Base-by-base conservation (phyloP, 2,113 vertebrate species). In the Coptodon bakossiorum region DNA sequence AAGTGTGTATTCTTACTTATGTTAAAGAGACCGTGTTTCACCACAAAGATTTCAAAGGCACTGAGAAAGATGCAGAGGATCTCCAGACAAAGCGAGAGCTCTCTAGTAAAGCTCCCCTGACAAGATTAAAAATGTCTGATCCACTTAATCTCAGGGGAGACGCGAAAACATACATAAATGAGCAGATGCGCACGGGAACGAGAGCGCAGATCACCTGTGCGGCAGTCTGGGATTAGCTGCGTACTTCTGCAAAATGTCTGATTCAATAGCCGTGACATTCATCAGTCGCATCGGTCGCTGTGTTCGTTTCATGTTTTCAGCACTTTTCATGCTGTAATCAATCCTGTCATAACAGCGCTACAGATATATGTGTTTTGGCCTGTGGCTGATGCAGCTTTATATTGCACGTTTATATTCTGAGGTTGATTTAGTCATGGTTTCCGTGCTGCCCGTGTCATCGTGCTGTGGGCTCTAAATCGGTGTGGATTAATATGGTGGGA, bases 51-150 rank as follows among this genome's bases (percentile, higher is more conserved):
- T 50, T 57, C 7, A 89, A 87, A 87, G 81, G 61, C 54, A n/a
- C 29, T 2, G 76, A 63, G 85, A 86, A 84, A 91, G 61, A 68
- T 68, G 59, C 83, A 10, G 22, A 80, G 43, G 29, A 52, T 85
- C 48, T 16, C 29, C 27, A 82, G 66, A 88, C 59, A 81, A 82
- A 85, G 57, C 45, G 2, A 68, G 40, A 40, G 17, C 52, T 59
- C 43, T 82, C 29, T 38, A 31, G 40, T 10, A 56, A 88, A 87
- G 81, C 79, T 82, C 9, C 3, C 9, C 29, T 78, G 63, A 86
- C 50, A 31, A 81, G 80, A 92, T 89, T 81, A 83, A 84, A 90
- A 89, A 87, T 36, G 87, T 90, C 90, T 61, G 86, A 88, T 88
- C 86, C 66, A 73, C 48, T 91, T 91, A 73, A 82, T 63, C 57